These are phyloP conservation scores for Gallinago jamesoni DNA, from an alignment of 2,113 vertebrate species.

Conservation along the genomic window DNA sequence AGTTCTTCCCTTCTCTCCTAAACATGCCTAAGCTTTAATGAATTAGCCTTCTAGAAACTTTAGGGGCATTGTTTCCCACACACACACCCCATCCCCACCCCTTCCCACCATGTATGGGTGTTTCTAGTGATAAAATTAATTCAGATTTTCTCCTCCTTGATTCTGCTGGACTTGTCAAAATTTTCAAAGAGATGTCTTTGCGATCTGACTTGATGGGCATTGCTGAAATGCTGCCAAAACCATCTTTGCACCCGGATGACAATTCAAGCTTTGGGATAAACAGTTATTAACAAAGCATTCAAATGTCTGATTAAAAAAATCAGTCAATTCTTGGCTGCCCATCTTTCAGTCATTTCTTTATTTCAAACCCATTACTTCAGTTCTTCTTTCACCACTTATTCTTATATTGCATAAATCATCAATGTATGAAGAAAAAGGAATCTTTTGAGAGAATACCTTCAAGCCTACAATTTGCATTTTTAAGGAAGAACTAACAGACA, in stretches of 20 bases:
- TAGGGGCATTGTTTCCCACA: background rate
- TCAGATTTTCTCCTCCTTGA: background rate
- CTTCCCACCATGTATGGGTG: accelerated
- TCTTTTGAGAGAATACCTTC: background rate
- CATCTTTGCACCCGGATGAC: background rate
- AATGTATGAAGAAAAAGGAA: background rate
- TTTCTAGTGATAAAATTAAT: background rate
- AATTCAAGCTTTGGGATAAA: background rate
- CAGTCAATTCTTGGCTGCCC: background rate
- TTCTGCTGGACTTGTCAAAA: background rate
- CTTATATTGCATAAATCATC: background rate
- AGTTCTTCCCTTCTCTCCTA: background rate
- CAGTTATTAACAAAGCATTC: background rate
- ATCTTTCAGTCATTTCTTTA: background rate
- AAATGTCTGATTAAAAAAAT: background rate
- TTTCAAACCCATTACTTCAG: background rate
- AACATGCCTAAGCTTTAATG: background rate
- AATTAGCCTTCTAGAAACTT: background rate
- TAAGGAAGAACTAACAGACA: background rate
- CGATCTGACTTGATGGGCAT: background rate
- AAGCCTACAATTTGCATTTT: background rate
- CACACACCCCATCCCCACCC: too few species aligned
- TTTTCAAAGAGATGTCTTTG: background rate
- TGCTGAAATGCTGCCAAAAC: background rate
- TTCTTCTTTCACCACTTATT: background rate